Base-by-base conservation (phyloP, 2,113 vertebrate genomes). In the Gymnarchus niloticus region DNA sequence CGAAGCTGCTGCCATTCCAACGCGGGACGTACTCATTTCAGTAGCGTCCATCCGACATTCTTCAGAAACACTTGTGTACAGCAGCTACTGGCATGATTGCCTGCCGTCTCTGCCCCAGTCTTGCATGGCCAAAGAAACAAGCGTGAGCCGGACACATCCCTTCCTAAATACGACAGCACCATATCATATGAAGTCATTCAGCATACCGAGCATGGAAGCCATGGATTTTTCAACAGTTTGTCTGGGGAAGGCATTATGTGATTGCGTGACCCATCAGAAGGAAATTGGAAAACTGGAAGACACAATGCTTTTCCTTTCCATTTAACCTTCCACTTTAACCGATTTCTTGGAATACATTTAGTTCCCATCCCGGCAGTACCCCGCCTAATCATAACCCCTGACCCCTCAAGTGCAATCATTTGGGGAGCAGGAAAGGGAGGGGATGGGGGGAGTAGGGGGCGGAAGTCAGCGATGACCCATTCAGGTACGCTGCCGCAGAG, bases 401-500 rank as follows among this genome's bases (percentile, higher is more conserved):
- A 10, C 65, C 51, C 51, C 51, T 17, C 56, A 57, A 21, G 56
- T 57, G 23, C 56, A 1, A 21, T 57, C 1, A 57, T 25, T 69
- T 25, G 25, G 2, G n/a, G 7, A 21, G 2, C 54, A 10, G 8
- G 54, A n/a, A n/a, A n/a, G n/a, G n/a, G n/a, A n/a, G n/a, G n/a
- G 65, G 25, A 6, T 37, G 33, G 7, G 14, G 5, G 25, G 88
- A 94, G 95, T 95, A 95, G 95, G 92, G 92, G 93, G 92, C 93
- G 93, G 83, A 93, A 91, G 89, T 95, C 93, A 87, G 92, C 90
- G 87, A 93, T 91, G 88, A 93, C 93, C 92, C 93, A 95, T 92
- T 93, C 93, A 90, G 93, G 94, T 89, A 95, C 94, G 87, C 93
- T 88, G 5, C 92, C 93, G 86, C 93, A 94, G 23, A 95, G 94